phyloP scores from a whole-genome alignment of 2,888 invertebrate species.

The Parnassius apollo region DNA sequence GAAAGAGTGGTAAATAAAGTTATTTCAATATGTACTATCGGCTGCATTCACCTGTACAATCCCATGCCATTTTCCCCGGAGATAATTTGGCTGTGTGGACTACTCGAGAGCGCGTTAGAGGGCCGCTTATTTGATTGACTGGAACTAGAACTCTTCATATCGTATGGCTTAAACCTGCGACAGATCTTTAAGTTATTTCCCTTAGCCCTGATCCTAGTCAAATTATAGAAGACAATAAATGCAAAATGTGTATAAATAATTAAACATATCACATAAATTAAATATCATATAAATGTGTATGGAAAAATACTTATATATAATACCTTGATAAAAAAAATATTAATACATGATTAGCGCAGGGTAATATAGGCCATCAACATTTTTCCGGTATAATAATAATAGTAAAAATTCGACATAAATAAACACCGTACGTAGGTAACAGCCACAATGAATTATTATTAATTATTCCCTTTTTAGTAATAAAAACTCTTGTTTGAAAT shows the following conservation, averaged over 20 bases:
- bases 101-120: conserved; percentile 54
- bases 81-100: conserved; percentile 59
- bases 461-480: too few species aligned
- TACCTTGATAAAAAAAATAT: not conserved
- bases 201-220: not conserved
- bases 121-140: conserved; percentile 68
- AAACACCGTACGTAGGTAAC: too few species aligned
- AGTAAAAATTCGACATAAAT: not conserved
- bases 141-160: conserved; percentile 77
- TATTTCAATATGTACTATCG: conserved; percentile 8
- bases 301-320: not conserved
- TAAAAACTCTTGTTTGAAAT: too few species aligned
- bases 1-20: not conserved
- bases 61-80: conserved; percentile 74
- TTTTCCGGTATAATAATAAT: not conserved
- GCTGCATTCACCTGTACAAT: conserved; percentile 55
- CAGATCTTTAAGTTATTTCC: conserved; percentile 12
- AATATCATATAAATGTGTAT: not conserved
- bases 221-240: not conserved
- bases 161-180: conserved; percentile 81
- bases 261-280: too few species aligned
- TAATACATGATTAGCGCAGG: not conserved
- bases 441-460: too few species aligned
- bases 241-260: too few species aligned
- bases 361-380: not conserved